Evolutionary conservation across 2,113 vertebrate genomes (phyloP).

Genomic region (Mormoops blainvillei): DNA sequence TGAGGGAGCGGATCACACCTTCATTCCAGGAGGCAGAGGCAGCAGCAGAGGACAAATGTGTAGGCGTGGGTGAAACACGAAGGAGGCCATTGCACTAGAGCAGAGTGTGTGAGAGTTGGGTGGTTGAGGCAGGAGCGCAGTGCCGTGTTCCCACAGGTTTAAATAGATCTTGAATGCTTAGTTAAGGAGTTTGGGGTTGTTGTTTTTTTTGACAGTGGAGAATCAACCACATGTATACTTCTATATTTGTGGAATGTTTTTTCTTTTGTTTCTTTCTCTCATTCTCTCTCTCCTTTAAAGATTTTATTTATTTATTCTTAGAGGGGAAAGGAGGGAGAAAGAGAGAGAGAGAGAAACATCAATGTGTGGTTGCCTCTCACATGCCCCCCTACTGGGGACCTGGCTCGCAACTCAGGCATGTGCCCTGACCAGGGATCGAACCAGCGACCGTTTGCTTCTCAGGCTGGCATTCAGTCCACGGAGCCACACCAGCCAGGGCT

Average conservation of each 20-base stretch:
- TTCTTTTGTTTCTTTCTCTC: background rate
- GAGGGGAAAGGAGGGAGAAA: too few relatives aligned
- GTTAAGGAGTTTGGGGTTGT: background rate
- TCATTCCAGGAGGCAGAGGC: background rate
- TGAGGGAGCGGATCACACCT: background rate
- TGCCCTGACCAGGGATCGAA: too few relatives aligned
- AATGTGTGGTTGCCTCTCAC: too few relatives aligned
- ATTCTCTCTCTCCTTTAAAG: too few relatives aligned
- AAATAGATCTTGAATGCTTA: background rate
- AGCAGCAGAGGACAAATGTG: background rate
- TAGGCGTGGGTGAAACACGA: accelerated
- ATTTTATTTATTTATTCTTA: too few relatives aligned
- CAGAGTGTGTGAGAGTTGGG: accelerated
- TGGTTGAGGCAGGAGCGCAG: background rate
- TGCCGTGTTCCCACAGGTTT: background rate
- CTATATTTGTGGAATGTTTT: background rate
- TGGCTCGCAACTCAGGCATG: too few relatives aligned
- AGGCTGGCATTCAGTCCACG: too few relatives aligned
- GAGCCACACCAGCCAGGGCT: too few relatives aligned
- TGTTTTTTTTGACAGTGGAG: background rate
- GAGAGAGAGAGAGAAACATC: too few relatives aligned
- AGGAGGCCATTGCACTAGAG: too few relatives aligned
- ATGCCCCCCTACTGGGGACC: too few relatives aligned
- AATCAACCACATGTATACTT: background rate
- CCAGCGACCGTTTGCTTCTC: too few relatives aligned